Evolutionary conservation across 1,140 invertebrate genomes (phyloP), one percentile per base, ranked within the genome.

Genomic region (Drosophila oshimai): DNA sequence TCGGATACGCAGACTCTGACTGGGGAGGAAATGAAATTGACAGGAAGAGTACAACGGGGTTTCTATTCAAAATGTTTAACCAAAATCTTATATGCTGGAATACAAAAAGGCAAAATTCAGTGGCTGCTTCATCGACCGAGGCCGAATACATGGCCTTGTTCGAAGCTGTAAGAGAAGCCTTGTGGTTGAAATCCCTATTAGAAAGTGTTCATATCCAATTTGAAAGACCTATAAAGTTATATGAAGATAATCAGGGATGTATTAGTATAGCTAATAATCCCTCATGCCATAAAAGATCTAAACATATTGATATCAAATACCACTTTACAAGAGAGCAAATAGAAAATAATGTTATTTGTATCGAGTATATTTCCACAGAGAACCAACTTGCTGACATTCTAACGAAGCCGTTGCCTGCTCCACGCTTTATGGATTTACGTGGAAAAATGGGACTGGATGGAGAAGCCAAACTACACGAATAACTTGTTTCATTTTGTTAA

Each of bases 231-330:
- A 50, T 50, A 9, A 36, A 50, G 26, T 22, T 20, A 33, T 49
- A 49, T 34, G 45, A 20, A 17, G 44, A 46, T 10, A 46, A 46
- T 17, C 46, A 49, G 33, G 29, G 46, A n/a, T 49, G 34, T 28
- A 41, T 39, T 17, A 41, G 12, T 10, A 54, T 54, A 28, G 36
- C 26, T 12, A 41, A 17, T 41, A 53, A 41, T 26, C 36, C 24
- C 9, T 41, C 24, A 31, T 41, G 22, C 17, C 49, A 29, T 28
- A 53, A 53, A n/a, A 18, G 36, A 37, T 15, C 34, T 3, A 57
- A 46, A 26, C 29, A 28, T 24, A 47, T 46, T 26, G 18, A 57
- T 20, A 33, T 33, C 6, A 33, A 13, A 6, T 33, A 33, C 4
- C 31, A 33, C 13, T 33, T 33, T 28, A 2, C 26, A 2, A 28